phyloP scores from a whole-genome alignment of 1,140 invertebrate genomes.

The Drosophila subpulchrella region DNA sequence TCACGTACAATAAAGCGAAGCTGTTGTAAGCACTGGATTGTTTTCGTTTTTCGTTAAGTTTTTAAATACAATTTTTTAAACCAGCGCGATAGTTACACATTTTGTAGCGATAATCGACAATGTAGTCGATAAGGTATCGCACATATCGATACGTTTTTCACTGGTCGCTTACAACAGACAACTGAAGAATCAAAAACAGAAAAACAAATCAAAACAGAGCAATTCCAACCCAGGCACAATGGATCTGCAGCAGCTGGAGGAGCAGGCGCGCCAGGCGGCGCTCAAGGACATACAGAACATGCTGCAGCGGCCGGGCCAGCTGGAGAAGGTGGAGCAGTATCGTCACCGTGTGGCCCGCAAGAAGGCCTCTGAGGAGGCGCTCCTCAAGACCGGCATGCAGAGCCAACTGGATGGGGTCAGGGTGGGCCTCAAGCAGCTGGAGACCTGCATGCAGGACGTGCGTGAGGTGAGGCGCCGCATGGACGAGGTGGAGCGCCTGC shows the following conservation, averaged over 20 bases:
- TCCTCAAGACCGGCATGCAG: slow-evolving; percentile 99
- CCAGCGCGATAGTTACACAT: background rate
- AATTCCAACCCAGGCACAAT: slow-evolving; percentile 81
- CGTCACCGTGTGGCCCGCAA: slow-evolving; percentile 89
- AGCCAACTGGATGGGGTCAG: slow-evolving; percentile 98
- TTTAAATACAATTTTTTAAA: background rate
- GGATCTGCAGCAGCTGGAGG: slow-evolving; percentile 93
- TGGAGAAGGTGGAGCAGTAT: slow-evolving; percentile 92
- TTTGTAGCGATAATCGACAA: background rate
- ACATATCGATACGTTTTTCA: too few species aligned
- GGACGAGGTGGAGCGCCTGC: slow-evolving; percentile 88
- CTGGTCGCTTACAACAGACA: too few species aligned
- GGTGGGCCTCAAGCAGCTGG: slow-evolving; percentile 95
- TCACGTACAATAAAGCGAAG: too few species aligned
- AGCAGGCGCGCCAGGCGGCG: slow-evolving; percentile 92
- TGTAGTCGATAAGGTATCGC: too few species aligned
- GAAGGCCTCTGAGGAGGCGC: slow-evolving; percentile 97
- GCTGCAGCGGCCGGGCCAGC: slow-evolving; percentile 96
- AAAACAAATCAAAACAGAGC: slow-evolving; percentile 11
- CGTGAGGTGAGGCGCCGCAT: slow-evolving; percentile 90
- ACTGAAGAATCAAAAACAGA: too few species aligned
- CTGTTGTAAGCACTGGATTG: too few species aligned
- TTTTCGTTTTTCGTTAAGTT: too few species aligned
- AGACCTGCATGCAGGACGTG: slow-evolving; percentile 93
- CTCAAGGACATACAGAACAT: slow-evolving; percentile 96